A percentile compares a stretch with the other conserved stretches of the same genome.
These are phyloP conservation scores for Molothrus aeneus DNA, from an alignment of 2,797 vertebrate species.

Conservation along the genomic window DNA sequence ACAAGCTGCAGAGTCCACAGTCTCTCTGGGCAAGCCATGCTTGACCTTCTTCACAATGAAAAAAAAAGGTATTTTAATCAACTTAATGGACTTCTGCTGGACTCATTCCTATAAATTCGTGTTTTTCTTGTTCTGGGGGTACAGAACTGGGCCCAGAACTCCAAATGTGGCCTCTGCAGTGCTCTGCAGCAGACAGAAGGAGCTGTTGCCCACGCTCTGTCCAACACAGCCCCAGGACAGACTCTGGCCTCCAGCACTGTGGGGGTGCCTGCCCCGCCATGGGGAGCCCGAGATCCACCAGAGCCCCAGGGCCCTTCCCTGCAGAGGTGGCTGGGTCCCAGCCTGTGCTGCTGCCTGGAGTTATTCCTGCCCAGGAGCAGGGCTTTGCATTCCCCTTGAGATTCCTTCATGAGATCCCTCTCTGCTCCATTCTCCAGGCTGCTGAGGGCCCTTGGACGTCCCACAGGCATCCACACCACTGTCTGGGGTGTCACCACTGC, in stretches of 20 bases:
- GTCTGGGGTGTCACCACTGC: not conserved
- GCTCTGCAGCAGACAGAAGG: not conserved
- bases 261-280: not conserved
- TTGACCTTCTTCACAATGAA: not conserved
- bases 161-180: not conserved
- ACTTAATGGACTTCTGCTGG: not conserved
- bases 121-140: not conserved
- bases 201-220: not conserved
- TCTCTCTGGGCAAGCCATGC: not conserved
- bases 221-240: not conserved
- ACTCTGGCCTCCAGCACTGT: not conserved
- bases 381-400: not conserved
- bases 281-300: not conserved
- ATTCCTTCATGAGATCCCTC: not conserved
- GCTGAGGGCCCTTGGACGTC: not conserved
- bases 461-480: not conserved
- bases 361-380: not conserved
- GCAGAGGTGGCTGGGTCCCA: not conserved
- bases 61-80: not conserved
- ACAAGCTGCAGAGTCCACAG: not conserved
- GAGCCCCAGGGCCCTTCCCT: not conserved
- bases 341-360: not conserved
- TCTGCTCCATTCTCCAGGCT: not conserved
- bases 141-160: not conserved
- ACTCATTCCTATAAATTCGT: rapidly evolving